These are phyloP conservation scores for Pygoscelis adeliae DNA, from an alignment of 2,113 vertebrate species.

Conservation along the genomic window DNA sequence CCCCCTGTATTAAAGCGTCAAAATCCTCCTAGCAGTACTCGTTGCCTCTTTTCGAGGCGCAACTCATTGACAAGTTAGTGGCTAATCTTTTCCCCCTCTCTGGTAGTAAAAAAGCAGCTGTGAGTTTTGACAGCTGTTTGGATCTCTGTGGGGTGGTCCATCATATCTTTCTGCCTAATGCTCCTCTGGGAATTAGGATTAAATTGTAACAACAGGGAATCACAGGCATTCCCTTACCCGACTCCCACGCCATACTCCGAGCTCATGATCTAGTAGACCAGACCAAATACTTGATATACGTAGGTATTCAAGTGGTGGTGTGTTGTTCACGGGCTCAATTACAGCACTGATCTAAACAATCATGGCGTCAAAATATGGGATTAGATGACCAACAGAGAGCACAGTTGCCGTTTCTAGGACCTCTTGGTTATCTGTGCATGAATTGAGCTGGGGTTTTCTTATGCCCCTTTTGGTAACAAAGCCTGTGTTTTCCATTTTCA, in stretches of 20 bases:
- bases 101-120: not conserved
- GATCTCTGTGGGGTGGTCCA: not conserved
- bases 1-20: not conserved
- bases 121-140: not conserved
- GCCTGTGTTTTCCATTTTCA: constrained; percentile 10
- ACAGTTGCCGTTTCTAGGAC: not conserved
- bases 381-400: not conserved
- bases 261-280: not conserved
- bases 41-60: not conserved
- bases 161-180: not conserved
- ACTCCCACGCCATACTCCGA: not conserved
- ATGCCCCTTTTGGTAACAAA: not conserved
- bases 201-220: not conserved
- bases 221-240: not conserved
- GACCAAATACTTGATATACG: not conserved
- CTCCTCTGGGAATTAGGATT: not conserved
- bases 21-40: not conserved
- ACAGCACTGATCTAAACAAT: not conserved
- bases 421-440: not conserved
- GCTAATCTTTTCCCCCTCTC: not conserved
- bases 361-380: not conserved
- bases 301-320: not conserved
- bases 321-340: not conserved
- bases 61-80: not conserved
- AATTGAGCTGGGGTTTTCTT: not conserved